Percentiles rank a stretch among this genome's conserved stretches.
phyloP scores from a whole-genome alignment of 2,797 vertebrate species.

The Paedocypris micromegethes region DNA sequence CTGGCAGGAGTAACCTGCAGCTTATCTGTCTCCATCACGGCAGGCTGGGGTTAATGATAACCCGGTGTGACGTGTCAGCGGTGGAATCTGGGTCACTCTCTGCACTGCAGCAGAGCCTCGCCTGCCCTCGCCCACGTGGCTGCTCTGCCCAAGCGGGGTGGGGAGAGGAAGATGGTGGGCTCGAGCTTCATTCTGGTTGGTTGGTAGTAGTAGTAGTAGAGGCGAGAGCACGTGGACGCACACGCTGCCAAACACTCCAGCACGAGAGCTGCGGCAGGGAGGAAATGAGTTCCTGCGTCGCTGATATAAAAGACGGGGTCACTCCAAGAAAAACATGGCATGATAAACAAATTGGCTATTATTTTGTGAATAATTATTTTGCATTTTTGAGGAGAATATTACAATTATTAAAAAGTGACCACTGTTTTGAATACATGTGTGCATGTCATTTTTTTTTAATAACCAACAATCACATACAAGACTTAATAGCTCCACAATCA shows the following conservation, averaged over 20 bases:
- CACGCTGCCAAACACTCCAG: constrained; percentile 30
- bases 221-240: constrained; percentile 45
- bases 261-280: constrained; percentile 26
- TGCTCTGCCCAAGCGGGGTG: background rate
- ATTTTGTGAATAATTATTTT: too few species aligned
- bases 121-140: constrained; percentile 5
- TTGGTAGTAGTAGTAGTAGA: constrained; percentile 45
- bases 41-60: constrained; percentile 56
- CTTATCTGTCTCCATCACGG: constrained; percentile 54
- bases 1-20: constrained; percentile 49
- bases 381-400: too few species aligned
- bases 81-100: constrained; percentile 66
- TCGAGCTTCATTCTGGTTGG: constrained; percentile 32
- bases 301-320: too few species aligned
- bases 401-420: too few species aligned
- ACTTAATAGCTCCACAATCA: too few species aligned
- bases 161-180: constrained; percentile 7
- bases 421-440: too few species aligned
- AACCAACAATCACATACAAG: too few species aligned
- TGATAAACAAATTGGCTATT: too few species aligned
- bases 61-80: constrained; percentile 57
- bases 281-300: background rate
- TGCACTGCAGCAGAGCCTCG: constrained; percentile 7
- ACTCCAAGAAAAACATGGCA: too few species aligned
- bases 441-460: too few species aligned